Conservation (phyloP, 1,140 invertebrate genomes). For the Hyles vespertilio region DNA sequence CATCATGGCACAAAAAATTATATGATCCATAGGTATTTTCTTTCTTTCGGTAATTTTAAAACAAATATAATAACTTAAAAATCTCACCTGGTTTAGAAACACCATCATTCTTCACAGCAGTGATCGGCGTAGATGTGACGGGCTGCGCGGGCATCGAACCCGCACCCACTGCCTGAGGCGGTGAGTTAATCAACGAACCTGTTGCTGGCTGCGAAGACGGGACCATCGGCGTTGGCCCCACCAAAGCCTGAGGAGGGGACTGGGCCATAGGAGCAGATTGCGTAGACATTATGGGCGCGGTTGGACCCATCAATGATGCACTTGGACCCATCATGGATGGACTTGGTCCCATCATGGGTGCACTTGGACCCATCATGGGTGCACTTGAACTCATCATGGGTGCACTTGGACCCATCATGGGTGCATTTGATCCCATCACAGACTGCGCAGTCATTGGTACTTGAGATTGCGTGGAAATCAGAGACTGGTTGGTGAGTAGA, state of each 20-base stretch:
- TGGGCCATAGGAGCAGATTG: background rate
- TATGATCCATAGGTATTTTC: too few relatives aligned
- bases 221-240: slow-evolving; percentile 32
- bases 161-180: slow-evolving; percentile 35
- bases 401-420: background rate
- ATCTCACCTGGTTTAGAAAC: slow-evolving; percentile 58
- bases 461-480: slow-evolving; percentile 26
- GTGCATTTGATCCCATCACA: background rate
- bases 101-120: slow-evolving; percentile 47
- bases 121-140: slow-evolving; percentile 57
- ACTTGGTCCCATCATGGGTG: background rate
- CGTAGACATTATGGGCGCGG: background rate
- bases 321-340: background rate
- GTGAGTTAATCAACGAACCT: slow-evolving; percentile 36
- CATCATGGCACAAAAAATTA: too few relatives aligned
- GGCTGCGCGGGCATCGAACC: slow-evolving; percentile 41
- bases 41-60: too few relatives aligned
- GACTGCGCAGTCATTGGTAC: background rate
- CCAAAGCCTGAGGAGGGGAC: slow-evolving; percentile 31
- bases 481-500: slow-evolving; percentile 13
- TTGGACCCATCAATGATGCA: background rate
- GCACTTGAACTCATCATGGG: background rate
- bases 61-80: too few relatives aligned
- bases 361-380: background rate
- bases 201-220: slow-evolving; percentile 36